phyloP scores from a whole-genome alignment of 2,888 invertebrate species.

The Laothoe populi region DNA sequence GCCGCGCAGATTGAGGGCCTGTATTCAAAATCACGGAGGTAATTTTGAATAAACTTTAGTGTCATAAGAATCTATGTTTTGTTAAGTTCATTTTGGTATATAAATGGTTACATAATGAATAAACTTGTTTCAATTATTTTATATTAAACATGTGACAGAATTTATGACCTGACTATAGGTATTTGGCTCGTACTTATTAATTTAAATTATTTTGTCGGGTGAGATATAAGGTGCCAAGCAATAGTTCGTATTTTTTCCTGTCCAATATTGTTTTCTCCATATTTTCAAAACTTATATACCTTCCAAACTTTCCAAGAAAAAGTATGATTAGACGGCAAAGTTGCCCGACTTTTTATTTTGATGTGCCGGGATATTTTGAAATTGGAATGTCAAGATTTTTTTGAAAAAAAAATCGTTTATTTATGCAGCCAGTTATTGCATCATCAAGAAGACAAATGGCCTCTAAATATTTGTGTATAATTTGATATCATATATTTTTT shows the following conservation, averaged over 20 bases:
- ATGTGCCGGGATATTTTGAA: constrained; percentile 11
- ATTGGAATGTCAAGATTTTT: constrained; percentile 18
- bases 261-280: constrained; percentile 27
- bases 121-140: too few relatives aligned
- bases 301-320: constrained; percentile 40
- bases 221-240: constrained; percentile 1
- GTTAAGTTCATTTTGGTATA: too few relatives aligned
- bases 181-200: too few relatives aligned
- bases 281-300: too few relatives aligned
- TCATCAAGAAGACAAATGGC: not conserved
- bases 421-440: not conserved
- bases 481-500: not conserved
- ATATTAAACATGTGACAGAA: too few relatives aligned
- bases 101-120: too few relatives aligned
- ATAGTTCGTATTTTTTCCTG: constrained; percentile 22
- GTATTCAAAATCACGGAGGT: too few relatives aligned
- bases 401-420: not conserved
- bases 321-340: constrained; percentile 42
- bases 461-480: too few relatives aligned
- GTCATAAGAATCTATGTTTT: too few relatives aligned
- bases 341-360: constrained; percentile 19
- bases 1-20: too few relatives aligned
- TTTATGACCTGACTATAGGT: too few relatives aligned
- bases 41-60: too few relatives aligned
- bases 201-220: not conserved